A percentile compares a stretch with the other conserved stretches of the same genome.
Evolutionary conservation across 35 echinoderm and acorn worm genomes (phyloP).

Genomic region (Apostichopus japonicus): DNA sequence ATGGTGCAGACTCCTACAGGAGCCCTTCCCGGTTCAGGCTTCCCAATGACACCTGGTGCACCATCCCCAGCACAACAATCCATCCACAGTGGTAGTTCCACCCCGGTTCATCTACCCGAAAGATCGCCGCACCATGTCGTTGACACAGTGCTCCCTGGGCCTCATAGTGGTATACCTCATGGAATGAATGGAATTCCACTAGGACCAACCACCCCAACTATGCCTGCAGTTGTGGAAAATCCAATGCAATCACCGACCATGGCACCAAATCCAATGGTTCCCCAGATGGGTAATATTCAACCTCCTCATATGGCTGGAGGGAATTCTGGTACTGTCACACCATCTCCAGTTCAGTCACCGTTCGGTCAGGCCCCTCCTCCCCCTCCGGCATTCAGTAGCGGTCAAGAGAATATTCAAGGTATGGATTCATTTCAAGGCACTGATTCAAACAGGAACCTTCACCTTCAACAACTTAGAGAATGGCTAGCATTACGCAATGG

Average conservation of each 20-base stretch:
- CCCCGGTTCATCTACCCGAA: constrained; percentile 55
- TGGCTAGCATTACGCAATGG: constrained; percentile 72
- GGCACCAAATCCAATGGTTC: constrained; percentile 29
- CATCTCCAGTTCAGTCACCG: constrained; percentile 43
- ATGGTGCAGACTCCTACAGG: constrained; percentile 64
- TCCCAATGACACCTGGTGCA: constrained; percentile 59
- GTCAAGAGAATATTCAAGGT: constrained; percentile 22
- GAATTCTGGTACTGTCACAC: constrained; percentile 26
- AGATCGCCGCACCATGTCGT: constrained; percentile 62
- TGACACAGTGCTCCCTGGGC: constrained; percentile 29
- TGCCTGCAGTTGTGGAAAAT: constrained; percentile 55
- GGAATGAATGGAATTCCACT: constrained; percentile 61
- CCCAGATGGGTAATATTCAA: constrained; percentile 51
- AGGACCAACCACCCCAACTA: constrained; percentile 67
- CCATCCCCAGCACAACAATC: constrained; percentile 56
- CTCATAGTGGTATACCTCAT: constrained; percentile 15
- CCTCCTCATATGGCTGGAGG: constrained; percentile 21
- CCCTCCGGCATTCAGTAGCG: constrained; percentile 9
- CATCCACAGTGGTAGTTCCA: constrained; percentile 27
- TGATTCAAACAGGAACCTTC: constrained; percentile 61
- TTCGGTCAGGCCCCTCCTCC: constrained; percentile 24
- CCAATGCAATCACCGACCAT: constrained; percentile 66
- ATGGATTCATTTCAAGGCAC: constrained; percentile 20
- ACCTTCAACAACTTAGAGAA: constrained; percentile 77
- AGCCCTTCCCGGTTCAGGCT: constrained; percentile 44